A percentile compares a stretch with the other conserved stretches of the same genome.
Evolutionary conservation across 2,113 vertebrate species (phyloP).

Genomic region (Syngnathus floridae): DNA sequence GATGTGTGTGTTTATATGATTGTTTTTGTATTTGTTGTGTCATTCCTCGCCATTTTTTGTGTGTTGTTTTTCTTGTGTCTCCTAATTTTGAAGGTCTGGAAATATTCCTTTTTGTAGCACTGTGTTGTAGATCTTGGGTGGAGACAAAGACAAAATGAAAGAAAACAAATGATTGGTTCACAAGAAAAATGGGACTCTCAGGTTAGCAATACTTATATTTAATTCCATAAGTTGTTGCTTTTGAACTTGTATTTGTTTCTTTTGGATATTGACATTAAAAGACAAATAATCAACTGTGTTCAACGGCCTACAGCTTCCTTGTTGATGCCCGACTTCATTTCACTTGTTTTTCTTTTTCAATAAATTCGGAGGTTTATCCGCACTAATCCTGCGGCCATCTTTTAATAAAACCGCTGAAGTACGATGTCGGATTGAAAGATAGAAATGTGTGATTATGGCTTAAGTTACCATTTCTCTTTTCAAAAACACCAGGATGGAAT

Average conservation of each 20-base stretch:
- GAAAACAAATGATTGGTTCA: background rate
- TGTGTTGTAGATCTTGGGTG: conserved; percentile 12
- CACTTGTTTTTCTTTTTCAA: conserved; percentile 25
- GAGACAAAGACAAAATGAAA: background rate
- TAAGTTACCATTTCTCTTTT: conserved; percentile 53
- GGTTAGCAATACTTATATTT: conserved; percentile 27
- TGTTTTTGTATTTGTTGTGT: conserved; percentile 28
- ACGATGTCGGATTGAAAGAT: conserved; percentile 65
- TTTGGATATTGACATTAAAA: conserved; percentile 42
- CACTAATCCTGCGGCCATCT: conserved; percentile 64
- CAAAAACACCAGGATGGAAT: conserved; percentile 44
- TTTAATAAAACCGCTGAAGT: conserved; percentile 59
- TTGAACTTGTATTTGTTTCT: conserved; percentile 13
- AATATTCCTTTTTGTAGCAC: conserved; percentile 13
- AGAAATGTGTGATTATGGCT: conserved; percentile 68
- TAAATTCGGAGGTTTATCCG: conserved; percentile 42
- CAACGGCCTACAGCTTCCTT: conserved; percentile 20
- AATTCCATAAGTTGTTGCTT: conserved; percentile 7
- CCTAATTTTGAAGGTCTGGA: conserved; percentile 34
- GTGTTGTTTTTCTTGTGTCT: conserved; percentile 22
- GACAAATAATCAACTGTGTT: conserved; percentile 5
- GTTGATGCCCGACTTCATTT: conserved; percentile 23
- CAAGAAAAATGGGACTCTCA: conserved; percentile 37
- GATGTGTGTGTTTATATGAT: conserved; percentile 29
- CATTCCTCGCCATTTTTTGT: conserved; percentile 26